These are phyloP conservation scores for Ostrea denselamellosa DNA, from an alignment of 1,140 invertebrate species.

Conservation along the genomic window DNA sequence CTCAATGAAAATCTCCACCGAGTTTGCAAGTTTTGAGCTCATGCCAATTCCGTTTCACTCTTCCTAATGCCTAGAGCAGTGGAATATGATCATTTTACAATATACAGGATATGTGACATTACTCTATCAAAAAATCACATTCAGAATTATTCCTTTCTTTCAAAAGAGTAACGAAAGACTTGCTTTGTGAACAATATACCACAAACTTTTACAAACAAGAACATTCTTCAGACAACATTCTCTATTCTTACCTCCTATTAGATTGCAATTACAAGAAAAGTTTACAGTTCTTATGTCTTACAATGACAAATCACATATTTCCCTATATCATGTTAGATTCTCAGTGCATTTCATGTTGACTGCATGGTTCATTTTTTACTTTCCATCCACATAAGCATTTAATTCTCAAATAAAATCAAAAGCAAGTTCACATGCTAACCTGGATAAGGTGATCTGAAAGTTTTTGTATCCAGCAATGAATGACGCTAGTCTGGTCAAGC, in stretches of 20 bases:
- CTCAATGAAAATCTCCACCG: no score
- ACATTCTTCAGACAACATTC: neutral
- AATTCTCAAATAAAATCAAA: neutral
- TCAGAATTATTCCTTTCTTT: neutral
- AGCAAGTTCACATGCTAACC: slow-evolving; percentile 79
- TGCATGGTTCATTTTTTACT: neutral
- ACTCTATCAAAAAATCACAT: no score
- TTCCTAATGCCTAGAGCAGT: no score
- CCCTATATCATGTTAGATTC: no score
- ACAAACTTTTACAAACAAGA: neutral
- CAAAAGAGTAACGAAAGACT: neutral
- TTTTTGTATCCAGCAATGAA: slow-evolving; percentile 98
- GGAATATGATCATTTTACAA: no score
- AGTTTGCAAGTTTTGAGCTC: no score
- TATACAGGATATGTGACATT: no score
- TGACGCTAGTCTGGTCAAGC: slow-evolving; percentile 94
- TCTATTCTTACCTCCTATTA: neutral
- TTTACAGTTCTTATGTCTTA: neutral
- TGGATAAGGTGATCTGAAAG: slow-evolving; percentile 96
- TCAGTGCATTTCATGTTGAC: neutral
- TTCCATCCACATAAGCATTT: no score
- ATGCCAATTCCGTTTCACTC: no score
- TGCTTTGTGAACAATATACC: neutral
- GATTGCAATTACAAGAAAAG: slow-evolving; percentile 2
- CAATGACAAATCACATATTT: neutral